Conservation (phyloP, 2,113 vertebrate genomes). For the Lampris incognitus region DNA sequence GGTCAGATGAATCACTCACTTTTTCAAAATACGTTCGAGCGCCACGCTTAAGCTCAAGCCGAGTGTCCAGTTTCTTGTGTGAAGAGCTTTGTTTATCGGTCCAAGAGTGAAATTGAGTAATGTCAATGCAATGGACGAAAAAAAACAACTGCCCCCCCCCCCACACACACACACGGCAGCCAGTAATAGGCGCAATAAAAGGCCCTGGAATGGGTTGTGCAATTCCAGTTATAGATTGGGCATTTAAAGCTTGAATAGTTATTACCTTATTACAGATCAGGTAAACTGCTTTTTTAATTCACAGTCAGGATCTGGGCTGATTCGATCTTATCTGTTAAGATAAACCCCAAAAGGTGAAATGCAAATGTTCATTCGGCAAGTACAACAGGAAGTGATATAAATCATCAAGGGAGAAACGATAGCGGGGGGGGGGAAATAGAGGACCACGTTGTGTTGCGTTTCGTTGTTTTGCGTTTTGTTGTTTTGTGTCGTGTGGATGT, state of each 20-base stretch:
- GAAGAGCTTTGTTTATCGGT: too few species aligned
- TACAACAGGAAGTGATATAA: background rate
- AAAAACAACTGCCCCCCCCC: too few species aligned
- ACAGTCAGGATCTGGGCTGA: background rate
- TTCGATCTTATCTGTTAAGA: background rate
- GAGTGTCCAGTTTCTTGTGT: too few species aligned
- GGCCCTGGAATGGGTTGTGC: background rate
- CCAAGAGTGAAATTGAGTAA: too few species aligned
- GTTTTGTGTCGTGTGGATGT: conserved; percentile 3
- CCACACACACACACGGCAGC: background rate
- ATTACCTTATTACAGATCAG: background rate
- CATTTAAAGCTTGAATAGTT: background rate
- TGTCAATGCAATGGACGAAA: too few species aligned
- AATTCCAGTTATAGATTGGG: background rate
- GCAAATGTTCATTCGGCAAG: background rate
- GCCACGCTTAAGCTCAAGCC: too few species aligned
- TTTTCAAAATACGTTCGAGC: too few species aligned
- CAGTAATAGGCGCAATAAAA: background rate
- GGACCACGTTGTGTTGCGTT: background rate
- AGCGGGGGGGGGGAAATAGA: conserved; percentile 5
- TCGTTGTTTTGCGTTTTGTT: too few species aligned
- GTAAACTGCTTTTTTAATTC: background rate
- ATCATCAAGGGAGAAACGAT: background rate
- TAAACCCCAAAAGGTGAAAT: background rate
- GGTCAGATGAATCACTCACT: too few species aligned